phyloP scores from a whole-genome alignment of 2,113 vertebrate genomes.

The Catagonus wagneri region DNA sequence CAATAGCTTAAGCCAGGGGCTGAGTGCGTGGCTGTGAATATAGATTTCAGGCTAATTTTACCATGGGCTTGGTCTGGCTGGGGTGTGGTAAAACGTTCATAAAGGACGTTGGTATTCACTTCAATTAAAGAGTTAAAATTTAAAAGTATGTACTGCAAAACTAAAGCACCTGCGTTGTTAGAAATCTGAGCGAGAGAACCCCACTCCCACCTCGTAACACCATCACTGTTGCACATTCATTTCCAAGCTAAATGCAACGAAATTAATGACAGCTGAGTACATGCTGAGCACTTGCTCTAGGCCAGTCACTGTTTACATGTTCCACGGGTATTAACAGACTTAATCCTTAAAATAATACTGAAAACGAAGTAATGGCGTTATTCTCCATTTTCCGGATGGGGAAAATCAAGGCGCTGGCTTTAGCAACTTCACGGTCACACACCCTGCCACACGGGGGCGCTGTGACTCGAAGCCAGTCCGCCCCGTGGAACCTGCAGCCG shows the following conservation, averaged over 20 bases:
- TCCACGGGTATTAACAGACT: background rate
- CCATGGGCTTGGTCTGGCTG: accelerated
- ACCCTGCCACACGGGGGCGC: accelerated
- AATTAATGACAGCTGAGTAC: background rate
- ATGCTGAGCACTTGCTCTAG: background rate
- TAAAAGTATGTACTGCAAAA: background rate
- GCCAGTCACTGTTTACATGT: background rate
- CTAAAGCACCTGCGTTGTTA: background rate
- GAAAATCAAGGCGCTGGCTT: background rate
- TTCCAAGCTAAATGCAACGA: background rate
- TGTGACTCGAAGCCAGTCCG: background rate
- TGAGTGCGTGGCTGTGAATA: background rate
- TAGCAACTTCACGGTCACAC: background rate
- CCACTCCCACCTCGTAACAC: too few relatives aligned
- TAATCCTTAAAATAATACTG: background rate
- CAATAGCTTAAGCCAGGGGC: background rate
- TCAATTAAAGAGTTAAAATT: background rate
- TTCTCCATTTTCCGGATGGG: too few relatives aligned
- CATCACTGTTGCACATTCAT: accelerated
- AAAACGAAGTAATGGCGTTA: accelerated
- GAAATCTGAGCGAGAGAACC: background rate
- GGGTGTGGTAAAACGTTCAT: too few relatives aligned
- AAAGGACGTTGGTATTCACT: background rate
- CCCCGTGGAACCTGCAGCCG: background rate
- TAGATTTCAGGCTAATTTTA: too few relatives aligned